Evolutionary conservation across 1,140 invertebrate genomes (phyloP).

Genomic region (Polypedilum pembai): DNA sequence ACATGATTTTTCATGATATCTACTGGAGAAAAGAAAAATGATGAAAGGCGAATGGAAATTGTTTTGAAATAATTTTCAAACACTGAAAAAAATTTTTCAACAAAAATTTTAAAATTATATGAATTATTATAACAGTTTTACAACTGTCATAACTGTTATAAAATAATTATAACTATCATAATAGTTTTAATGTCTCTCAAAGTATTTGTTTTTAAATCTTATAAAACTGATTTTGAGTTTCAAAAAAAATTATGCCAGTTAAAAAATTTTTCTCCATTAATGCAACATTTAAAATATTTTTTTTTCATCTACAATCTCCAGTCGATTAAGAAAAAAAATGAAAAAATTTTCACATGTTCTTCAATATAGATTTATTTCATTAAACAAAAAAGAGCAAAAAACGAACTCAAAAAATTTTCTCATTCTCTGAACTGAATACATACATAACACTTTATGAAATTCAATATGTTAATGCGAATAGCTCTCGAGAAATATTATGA

Average conservation of each 20-base stretch:
- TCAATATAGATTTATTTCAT: conserved; percentile 14
- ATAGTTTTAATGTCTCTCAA: no score
- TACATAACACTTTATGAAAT: conserved; percentile 26
- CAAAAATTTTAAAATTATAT: no score
- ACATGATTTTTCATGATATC: background rate
- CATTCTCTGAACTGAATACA: background rate
- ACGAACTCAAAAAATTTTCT: background rate
- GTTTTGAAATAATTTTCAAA: background rate
- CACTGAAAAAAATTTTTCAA: background rate
- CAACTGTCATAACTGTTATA: no score
- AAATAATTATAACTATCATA: no score
- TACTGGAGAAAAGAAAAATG: background rate
- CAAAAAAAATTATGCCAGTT: no score
- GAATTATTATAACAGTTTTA: no score
- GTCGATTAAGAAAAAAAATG: background rate
- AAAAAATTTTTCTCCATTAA: background rate
- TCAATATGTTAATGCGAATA: conserved; percentile 26
- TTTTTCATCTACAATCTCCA: background rate
- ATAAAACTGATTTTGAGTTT: no score
- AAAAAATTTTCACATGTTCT: background rate
- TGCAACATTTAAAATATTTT: background rate
- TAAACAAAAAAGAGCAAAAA: background rate
- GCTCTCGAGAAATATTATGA: background rate
- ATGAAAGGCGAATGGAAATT: background rate
- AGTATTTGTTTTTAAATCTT: no score